A percentile compares a stretch with the other conserved stretches of the same genome.
Conservation (phyloP, 1,140 invertebrate species). For the Melanaphis sacchari region DNA sequence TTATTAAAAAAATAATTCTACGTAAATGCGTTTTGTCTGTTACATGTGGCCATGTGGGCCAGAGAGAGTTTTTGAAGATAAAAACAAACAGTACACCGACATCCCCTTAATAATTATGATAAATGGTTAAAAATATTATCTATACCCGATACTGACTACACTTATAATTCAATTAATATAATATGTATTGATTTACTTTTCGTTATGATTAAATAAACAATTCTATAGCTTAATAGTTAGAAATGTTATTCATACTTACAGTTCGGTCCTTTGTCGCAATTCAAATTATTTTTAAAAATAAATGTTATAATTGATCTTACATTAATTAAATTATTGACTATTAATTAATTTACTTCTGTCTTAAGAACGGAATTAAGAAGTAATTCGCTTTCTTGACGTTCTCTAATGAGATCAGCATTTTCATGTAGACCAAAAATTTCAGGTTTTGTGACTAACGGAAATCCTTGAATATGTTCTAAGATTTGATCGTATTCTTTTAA, state of each 20-base stretch:
- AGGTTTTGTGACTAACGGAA: constrained; percentile 79
- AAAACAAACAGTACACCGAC: too few species aligned
- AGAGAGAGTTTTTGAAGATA: too few species aligned
- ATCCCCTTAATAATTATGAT: too few species aligned
- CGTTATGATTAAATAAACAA: background rate
- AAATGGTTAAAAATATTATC: background rate
- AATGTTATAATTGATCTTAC: background rate
- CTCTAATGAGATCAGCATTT: constrained; percentile 94
- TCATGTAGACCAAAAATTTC: constrained; percentile 92
- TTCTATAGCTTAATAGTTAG: background rate
- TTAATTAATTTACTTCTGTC: constrained; percentile 74
- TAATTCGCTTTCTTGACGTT: constrained; percentile 84
- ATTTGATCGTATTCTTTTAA: constrained; percentile 80
- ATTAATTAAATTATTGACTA: background rate
- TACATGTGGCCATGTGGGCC: too few species aligned
- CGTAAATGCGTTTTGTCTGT: too few species aligned
- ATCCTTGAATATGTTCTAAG: constrained; percentile 67
- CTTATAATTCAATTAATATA: too few species aligned
- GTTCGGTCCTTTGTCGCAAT: constrained; percentile 63
- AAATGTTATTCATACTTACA: constrained; percentile 61
- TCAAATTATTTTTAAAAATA: background rate
- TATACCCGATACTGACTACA: background rate
- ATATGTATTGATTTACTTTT: background rate
- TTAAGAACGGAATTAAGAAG: constrained; percentile 81
- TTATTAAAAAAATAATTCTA: too few species aligned